Evolutionary conservation across 2,797 vertebrate genomes (phyloP), one percentile per base, ranked within the genome.

Genomic region (Tamandua tetradactyla): DNA sequence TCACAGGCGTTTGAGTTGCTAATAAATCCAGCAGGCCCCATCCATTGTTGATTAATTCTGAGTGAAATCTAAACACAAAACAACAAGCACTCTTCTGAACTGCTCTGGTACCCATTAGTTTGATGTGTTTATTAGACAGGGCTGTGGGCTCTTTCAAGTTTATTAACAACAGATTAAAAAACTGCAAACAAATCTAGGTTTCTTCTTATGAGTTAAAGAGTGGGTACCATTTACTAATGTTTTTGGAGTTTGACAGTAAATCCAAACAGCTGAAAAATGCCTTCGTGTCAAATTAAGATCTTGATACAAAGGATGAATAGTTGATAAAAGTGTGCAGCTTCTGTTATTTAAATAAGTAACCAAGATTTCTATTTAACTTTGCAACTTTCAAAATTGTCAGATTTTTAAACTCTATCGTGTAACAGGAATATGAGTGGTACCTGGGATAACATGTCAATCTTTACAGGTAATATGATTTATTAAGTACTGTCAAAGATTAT

Each of bases 61-160:
- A 98, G 97, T 97, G 97, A 98, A 98, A 98, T 97, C 98, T 98
- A 98, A 98, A 98, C 98, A 98, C 98, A 95, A 98, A 98, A 98
- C 98, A 98, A 98, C 97, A 98, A 98, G 97, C 97, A 96, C 94
- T 97, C 98, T 95, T 98, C 97, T 97, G 97, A 98, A 97, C 96
- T 87, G 96, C 97, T 97, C 98, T 96, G 94, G 95, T 97, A 95
- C 97, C 96, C 98, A 98, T 98, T 98, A 98, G 97, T 96, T 98
- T 98, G 98, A 98, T 98, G 98, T 98, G 98, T 98, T 98, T 98
- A 98, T 98, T 98, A 98, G 98, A 98, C 97, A 97, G 96, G 97
- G 94, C 97, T 97, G 91, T 97, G n/a, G n/a, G 97, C 97, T 97
- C 97, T 98, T 98, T 98, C 91, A 97, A 98, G 98, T 98, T 98